phyloP scores from a whole-genome alignment of 2,797 vertebrate species.

The Megalops cyprinoides region DNA sequence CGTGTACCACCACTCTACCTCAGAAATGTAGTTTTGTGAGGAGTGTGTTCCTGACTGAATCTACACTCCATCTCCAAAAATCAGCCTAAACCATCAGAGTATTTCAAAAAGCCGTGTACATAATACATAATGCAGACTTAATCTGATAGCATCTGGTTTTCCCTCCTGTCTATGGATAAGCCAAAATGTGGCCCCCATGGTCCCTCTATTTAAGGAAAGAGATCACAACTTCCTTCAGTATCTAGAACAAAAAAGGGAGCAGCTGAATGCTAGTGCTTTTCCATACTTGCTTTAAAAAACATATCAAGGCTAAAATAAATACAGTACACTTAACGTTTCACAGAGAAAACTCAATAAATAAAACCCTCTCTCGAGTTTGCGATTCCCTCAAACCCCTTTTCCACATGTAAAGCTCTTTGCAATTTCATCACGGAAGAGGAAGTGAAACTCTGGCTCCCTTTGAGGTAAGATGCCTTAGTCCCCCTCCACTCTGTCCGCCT shows the following conservation, averaged over 20 bases:
- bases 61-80: background rate
- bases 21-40: background rate
- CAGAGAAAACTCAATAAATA: slow-evolving; percentile 56
- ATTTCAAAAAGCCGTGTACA: background rate
- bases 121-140: background rate
- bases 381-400: slow-evolving; percentile 12
- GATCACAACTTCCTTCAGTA: background rate
- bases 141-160: slow-evolving; percentile 1
- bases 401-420: slow-evolving; percentile 49
- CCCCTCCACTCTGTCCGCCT: background rate
- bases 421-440: slow-evolving; percentile 30
- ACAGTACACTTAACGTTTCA: slow-evolving; percentile 45
- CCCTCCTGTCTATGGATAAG: background rate
- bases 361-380: slow-evolving; percentile 14
- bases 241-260: slow-evolving; percentile 8
- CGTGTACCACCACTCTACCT: background rate
- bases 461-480: background rate
- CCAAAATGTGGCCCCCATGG: background rate
- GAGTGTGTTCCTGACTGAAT: background rate
- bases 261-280: background rate
- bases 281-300: slow-evolving; percentile 33
- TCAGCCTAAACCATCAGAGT: background rate
- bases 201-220: background rate
- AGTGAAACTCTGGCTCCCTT: slow-evolving; percentile 14
- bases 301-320: slow-evolving; percentile 54